These are phyloP conservation scores for Xanthia togata DNA, from an alignment of 2,888 invertebrate genomes.

Conservation along the genomic window DNA sequence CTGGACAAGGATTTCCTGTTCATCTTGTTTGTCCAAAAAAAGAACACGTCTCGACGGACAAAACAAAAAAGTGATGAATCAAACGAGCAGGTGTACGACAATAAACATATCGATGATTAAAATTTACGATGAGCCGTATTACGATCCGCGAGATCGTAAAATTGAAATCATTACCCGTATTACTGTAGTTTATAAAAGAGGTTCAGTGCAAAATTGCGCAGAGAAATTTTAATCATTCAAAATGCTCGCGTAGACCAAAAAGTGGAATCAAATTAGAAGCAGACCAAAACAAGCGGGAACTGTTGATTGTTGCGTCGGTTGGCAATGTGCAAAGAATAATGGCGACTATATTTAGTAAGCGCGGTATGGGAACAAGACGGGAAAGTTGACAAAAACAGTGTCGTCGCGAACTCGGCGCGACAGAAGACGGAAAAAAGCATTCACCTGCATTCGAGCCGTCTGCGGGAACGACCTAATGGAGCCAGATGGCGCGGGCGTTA, in stretches of 20 bases:
- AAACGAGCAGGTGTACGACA: conserved; percentile 75
- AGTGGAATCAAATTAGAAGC: conserved; percentile 59
- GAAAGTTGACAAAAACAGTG: conserved; percentile 86
- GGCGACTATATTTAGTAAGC: conserved; percentile 75
- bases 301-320: conserved; percentile 52
- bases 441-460: conserved; percentile 72
- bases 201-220: conserved; percentile 33
- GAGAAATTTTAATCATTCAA: conserved; percentile 55
- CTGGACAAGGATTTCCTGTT: conserved; percentile 68
- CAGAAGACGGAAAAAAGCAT: conserved; percentile 74
- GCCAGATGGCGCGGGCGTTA: conserved; percentile 72
- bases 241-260: conserved; percentile 53
- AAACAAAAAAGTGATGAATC: conserved; percentile 70
- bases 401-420: conserved; percentile 77
- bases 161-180: conserved; percentile 68
- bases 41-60: conserved; percentile 59
- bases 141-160: conserved; percentile 74
- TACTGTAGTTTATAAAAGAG: conserved; percentile 57
- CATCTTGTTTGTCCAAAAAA: conserved; percentile 48
- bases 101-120: conserved; percentile 73
- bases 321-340: conserved; percentile 69
- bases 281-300: conserved; percentile 62
- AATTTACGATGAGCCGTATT: conserved; percentile 72
- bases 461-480: conserved; percentile 64
- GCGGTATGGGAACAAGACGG: conserved; percentile 77